These are phyloP conservation scores for Pachypanchax playfairii DNA, from an alignment of 2,113 vertebrate genomes.

Conservation along the genomic window DNA sequence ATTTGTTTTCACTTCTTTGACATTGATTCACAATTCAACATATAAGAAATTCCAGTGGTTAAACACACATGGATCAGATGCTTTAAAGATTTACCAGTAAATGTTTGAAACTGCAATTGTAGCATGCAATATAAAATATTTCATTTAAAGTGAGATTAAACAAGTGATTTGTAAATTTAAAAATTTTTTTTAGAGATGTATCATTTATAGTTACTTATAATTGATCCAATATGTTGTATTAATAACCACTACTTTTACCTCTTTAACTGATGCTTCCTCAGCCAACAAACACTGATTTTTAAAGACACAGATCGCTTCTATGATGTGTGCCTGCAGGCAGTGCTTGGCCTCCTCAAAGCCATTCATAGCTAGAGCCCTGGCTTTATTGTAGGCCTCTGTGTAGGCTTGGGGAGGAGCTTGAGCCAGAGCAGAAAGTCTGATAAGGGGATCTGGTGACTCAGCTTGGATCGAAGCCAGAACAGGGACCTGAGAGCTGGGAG, in stretches of 20 bases:
- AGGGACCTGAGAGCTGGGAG: slow-evolving; percentile 24
- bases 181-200: no score
- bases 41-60: no score
- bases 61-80: no score
- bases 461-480: slow-evolving; percentile 34
- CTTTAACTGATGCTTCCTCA: slow-evolving; percentile 58
- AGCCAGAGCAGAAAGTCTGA: slow-evolving; percentile 58
- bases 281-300: slow-evolving; percentile 60
- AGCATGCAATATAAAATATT: no score
- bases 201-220: no score
- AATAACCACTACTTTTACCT: slow-evolving; percentile 50
- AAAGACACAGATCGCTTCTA: slow-evolving; percentile 74
- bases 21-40: no score
- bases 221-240: no score
- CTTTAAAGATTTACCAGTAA: no score
- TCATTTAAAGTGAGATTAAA: no score
- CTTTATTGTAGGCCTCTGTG: slow-evolving; percentile 76
- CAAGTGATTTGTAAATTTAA: no score
- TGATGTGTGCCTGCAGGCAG: slow-evolving; percentile 79
- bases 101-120: no score
- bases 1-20: no score
- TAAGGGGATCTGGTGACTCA: slow-evolving; percentile 56
- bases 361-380: slow-evolving; percentile 76
- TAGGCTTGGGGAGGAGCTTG: slow-evolving; percentile 72
- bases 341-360: slow-evolving; percentile 80